Conservation (phyloP, 2,113 vertebrate genomes). For the Rafetus swinhoei region DNA sequence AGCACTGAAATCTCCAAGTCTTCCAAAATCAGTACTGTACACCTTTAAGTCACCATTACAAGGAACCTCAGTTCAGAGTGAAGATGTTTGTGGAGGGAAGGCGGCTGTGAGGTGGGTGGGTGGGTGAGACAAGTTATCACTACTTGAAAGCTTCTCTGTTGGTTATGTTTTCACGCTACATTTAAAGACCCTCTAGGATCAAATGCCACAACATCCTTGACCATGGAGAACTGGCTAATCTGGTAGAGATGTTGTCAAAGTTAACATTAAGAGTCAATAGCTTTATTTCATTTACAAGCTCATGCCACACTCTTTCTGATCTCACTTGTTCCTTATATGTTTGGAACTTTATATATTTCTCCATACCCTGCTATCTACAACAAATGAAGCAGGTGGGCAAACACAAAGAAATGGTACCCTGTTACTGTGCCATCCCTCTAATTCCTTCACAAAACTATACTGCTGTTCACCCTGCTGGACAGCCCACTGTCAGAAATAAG, state of each 20-base stretch:
- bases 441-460: background rate
- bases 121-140: rapidly evolving
- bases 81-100: rapidly evolving
- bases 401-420: rapidly evolving
- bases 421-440: rapidly evolving
- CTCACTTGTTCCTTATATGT: background rate
- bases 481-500: background rate
- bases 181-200: background rate
- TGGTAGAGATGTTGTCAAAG: too few species aligned
- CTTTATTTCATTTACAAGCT: rapidly evolving
- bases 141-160: background rate
- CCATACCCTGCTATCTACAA: background rate
- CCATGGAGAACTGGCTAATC: rapidly evolving
- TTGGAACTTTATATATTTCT: background rate
- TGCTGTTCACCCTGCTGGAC: rapidly evolving
- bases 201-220: background rate
- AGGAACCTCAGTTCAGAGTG: rapidly evolving
- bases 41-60: background rate
- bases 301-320: rapidly evolving
- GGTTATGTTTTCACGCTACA: background rate
- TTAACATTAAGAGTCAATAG: rapidly evolving
- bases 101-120: too few species aligned
- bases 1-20: rapidly evolving
- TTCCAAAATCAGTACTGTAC: background rate
- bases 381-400: background rate